Evolutionary conservation across 2,113 vertebrate species (phyloP).

Genomic region (Pseudorasbora parva): DNA sequence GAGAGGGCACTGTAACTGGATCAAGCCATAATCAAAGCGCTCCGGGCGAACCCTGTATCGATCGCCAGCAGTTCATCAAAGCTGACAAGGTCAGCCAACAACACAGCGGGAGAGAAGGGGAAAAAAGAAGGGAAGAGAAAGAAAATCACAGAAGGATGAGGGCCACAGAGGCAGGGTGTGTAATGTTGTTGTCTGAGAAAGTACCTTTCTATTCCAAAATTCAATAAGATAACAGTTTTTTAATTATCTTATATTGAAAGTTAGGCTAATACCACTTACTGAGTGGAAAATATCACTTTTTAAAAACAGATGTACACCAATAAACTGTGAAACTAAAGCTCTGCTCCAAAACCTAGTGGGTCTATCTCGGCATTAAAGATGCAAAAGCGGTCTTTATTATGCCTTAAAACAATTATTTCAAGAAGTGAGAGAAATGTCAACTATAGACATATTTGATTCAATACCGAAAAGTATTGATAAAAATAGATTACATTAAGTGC

Average conservation of each 20-base stretch:
- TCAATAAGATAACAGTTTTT: background rate
- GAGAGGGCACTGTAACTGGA: conserved; percentile 59
- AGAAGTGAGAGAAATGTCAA: background rate
- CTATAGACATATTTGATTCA: background rate
- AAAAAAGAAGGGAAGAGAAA: background rate
- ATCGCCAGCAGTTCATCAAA: conserved; percentile 69
- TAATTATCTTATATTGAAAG: background rate
- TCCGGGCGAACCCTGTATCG: conserved; percentile 46
- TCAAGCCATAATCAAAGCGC: conserved; percentile 63
- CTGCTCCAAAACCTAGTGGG: background rate
- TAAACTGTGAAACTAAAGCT: background rate
- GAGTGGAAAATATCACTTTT: background rate
- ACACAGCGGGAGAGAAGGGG: conserved; percentile 12
- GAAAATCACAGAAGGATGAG: conserved; percentile 9
- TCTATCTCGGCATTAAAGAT: background rate
- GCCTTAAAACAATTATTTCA: no score
- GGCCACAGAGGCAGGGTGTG: conserved; percentile 31
- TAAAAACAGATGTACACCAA: background rate
- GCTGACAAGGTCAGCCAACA: conserved; percentile 64
- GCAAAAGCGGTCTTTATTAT: background rate
- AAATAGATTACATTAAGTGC: no score
- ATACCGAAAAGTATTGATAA: background rate
- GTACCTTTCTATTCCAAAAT: background rate
- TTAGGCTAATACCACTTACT: background rate
- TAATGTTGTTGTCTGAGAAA: conserved; percentile 24